phyloP scores from a whole-genome alignment of 1,140 invertebrate genomes.

The Rhagoletis zephyria region DNA sequence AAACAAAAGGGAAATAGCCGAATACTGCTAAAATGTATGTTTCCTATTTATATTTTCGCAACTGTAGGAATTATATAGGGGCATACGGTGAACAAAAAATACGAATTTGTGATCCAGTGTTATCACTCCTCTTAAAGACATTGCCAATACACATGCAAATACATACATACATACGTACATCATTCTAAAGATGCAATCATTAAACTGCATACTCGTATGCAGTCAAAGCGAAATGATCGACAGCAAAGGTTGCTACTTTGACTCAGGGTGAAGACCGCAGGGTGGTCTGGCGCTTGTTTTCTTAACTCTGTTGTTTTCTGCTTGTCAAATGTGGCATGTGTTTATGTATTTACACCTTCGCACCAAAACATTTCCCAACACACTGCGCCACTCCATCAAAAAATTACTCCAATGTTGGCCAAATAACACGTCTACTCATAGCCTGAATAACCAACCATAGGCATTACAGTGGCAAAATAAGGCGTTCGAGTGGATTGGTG shows the following conservation, averaged over 20 bases:
- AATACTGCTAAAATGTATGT: too few species aligned
- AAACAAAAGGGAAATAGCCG: too few species aligned
- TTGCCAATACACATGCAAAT: too few species aligned
- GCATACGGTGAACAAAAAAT: too few species aligned
- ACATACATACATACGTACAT: too few species aligned
- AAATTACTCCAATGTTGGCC: background rate
- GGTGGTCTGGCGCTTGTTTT: background rate
- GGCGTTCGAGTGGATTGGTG: background rate
- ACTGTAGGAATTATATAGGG: too few species aligned
- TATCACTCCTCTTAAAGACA: too few species aligned
- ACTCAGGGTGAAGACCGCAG: background rate
- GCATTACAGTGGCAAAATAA: background rate
- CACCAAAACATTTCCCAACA: conserved; percentile 1
- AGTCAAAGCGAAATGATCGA: background rate
- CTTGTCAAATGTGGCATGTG: background rate
- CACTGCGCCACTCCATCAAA: background rate
- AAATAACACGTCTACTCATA: background rate
- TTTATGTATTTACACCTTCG: conserved; percentile 16
- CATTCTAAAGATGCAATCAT: too few species aligned
- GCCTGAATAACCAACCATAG: background rate
- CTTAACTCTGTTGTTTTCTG: background rate
- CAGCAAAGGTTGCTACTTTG: background rate
- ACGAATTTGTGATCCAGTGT: too few species aligned
- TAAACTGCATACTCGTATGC: too few species aligned
- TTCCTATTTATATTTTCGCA: too few species aligned